phyloP scores from a whole-genome alignment of 1,140 invertebrate genomes.

The Lasioglossum albipes region DNA sequence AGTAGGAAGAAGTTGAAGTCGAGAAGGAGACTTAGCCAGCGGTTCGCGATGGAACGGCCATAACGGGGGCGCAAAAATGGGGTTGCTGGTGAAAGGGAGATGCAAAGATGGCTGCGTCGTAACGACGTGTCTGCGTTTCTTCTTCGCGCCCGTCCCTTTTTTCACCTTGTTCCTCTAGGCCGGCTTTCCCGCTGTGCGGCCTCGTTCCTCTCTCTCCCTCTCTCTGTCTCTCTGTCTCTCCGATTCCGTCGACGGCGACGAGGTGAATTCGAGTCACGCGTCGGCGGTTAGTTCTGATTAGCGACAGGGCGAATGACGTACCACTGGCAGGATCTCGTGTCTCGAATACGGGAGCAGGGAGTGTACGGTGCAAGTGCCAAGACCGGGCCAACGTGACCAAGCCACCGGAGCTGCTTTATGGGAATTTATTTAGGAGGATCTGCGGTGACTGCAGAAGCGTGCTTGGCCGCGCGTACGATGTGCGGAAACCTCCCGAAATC shows the following conservation, averaged over 20 bases:
- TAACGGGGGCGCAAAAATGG: constrained; percentile 44
- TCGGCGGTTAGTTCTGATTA: constrained; percentile 80
- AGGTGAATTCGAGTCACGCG: constrained; percentile 74
- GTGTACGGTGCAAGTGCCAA: constrained; percentile 26
- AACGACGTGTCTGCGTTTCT: constrained; percentile 29
- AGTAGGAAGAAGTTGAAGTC: not conserved
- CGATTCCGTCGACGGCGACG: constrained; percentile 28
- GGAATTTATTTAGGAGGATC: constrained; percentile 49
- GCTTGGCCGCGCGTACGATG: not conserved
- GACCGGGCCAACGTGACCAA: constrained; percentile 47
- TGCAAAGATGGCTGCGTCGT: constrained; percentile 55
- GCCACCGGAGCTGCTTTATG: constrained; percentile 37
- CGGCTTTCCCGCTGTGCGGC: constrained; percentile 5
- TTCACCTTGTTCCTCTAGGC: not conserved
- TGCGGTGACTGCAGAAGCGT: constrained; percentile 17
- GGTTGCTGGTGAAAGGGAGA: constrained; percentile 45
- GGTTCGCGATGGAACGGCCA: constrained; percentile 31
- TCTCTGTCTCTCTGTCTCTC: constrained; percentile 60
- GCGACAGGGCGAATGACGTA: constrained; percentile 79
- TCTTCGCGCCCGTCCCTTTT: constrained; percentile 10
- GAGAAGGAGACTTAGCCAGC: constrained; percentile 9
- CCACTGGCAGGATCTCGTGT: constrained; percentile 77
- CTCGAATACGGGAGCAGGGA: constrained; percentile 73
- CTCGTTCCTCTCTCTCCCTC: not conserved
- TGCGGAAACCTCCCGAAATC: not conserved